Conservation (phyloP, 2,888 invertebrate species). For the Calephelis perditalis region DNA sequence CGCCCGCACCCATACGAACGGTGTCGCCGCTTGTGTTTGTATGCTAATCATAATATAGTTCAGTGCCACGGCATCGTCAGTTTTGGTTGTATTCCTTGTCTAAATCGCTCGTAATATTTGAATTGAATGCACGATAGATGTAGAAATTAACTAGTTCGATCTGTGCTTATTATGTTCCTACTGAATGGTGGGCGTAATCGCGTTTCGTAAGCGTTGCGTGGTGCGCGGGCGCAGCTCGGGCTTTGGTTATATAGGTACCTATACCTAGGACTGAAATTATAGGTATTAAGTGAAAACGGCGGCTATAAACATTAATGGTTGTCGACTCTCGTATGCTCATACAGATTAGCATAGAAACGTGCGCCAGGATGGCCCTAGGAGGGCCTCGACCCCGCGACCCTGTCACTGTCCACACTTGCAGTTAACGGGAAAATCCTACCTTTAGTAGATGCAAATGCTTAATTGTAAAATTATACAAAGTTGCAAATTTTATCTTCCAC, state of each 20-base stretch:
- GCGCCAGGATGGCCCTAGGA: slow-evolving; percentile 58
- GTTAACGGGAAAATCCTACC: slow-evolving; percentile 69
- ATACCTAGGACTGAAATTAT: slow-evolving; percentile 46
- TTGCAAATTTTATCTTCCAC: slow-evolving; percentile 13
- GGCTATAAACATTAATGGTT: slow-evolving; percentile 70
- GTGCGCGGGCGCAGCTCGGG: slow-evolving; percentile 50
- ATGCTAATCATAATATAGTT: slow-evolving; percentile 63
- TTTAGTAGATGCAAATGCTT: slow-evolving; percentile 33
- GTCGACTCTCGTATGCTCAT: slow-evolving; percentile 63
- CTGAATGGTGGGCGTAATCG: slow-evolving; percentile 57
- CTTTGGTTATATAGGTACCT: slow-evolving; percentile 32
- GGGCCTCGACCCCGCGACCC: slow-evolving; percentile 71
- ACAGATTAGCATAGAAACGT: slow-evolving; percentile 73
- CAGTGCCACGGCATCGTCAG: slow-evolving; percentile 72
- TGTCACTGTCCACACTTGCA: slow-evolving; percentile 65
- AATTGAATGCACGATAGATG: slow-evolving; percentile 75
- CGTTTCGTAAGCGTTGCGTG: slow-evolving; percentile 65
- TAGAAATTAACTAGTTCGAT: slow-evolving; percentile 71
- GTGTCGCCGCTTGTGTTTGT: slow-evolving; percentile 70
- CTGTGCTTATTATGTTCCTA: slow-evolving; percentile 46
- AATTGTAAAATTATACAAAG: slow-evolving; percentile 20
- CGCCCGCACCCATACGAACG: slow-evolving; percentile 71
- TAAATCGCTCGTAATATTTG: slow-evolving; percentile 74
- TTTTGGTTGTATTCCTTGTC: slow-evolving; percentile 70
- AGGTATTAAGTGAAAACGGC: slow-evolving; percentile 58